Evolutionary conservation across 2,113 vertebrate genomes (phyloP), one percentile per base, ranked within the genome.

Genomic region (Bujurquina vittata): DNA sequence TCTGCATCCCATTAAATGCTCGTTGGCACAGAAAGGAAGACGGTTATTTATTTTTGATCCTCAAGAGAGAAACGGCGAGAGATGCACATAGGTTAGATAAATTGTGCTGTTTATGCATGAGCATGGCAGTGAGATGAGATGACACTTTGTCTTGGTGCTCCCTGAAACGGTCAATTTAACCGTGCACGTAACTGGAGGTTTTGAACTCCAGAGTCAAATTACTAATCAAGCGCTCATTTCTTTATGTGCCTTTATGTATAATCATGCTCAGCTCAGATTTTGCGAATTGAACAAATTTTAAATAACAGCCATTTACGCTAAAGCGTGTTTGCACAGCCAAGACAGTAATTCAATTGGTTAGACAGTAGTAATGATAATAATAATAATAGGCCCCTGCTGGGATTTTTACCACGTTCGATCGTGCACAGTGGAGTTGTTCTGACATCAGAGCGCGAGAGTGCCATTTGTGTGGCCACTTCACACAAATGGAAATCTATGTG

Each of bases 21-120:
- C 88, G 31, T 75, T 90, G 86, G 89, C 92, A 87, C 84, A 85
- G 82, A 91, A 86, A 83, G 79, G 67, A 58, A 15, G 49, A 77
- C 60, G 62, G 74, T 75, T 84, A 85, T 81, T 87, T 63, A 75
- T 83, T 72, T 81, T 77, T 83, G 55, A 86, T 83, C 69, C 84
- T 79, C n/a, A 67, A 69, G 65, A 55, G 22, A 17, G 5, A 55
- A 33, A 49, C 63, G n/a, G 81, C 76, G 46, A 46, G 29, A 35
- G 33, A 49, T 29, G 43, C 35, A 40, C 40, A 55, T 23, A 52
- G 63, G 49, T 75, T 55, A 33, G 75, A 81, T 83, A 85, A 83
- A 85, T 62, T 26, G 52, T 57, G 20, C n/a, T 22, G 8, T 79
- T 84, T 79, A 55, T 79, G 79, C 10, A 4, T 2, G 18, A 49